Percentiles rank a stretch among this genome's conserved stretches.
Conservation (phyloP, 2,797 vertebrate species). For the Notolepis coatsorum region DNA sequence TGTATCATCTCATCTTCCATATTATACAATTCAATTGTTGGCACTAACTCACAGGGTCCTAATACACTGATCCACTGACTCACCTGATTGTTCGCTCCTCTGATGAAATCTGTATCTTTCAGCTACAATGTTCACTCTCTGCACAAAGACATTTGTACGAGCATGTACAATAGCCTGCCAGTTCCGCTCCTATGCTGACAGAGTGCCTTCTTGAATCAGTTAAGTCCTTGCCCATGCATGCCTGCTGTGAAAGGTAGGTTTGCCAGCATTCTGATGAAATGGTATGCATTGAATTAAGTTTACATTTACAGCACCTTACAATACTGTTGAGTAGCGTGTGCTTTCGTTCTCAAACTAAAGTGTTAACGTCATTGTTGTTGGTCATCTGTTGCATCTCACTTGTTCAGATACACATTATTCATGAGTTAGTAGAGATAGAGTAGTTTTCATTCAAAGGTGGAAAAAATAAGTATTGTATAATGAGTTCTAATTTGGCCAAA, state of each 20-base stretch:
- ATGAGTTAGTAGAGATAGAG: not conserved
- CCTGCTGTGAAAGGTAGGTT: conserved; percentile 15
- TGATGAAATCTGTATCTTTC: not conserved
- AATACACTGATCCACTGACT: too few species aligned
- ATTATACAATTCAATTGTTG: too few species aligned
- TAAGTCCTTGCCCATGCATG: conserved; percentile 10
- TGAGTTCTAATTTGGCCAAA: not conserved
- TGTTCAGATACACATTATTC: conserved; percentile 4
- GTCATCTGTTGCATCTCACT: conserved; percentile 19
- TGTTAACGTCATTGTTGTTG: too few species aligned
- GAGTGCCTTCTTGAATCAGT: conserved; percentile 7
- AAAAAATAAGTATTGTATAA: too few species aligned
- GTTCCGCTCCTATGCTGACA: conserved; percentile 22
- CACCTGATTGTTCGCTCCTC: not conserved
- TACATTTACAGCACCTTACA: too few species aligned
- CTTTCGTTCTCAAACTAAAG: too few species aligned
- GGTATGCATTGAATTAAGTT: too few species aligned
- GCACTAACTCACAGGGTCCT: too few species aligned
- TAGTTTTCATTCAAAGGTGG: conserved; percentile 1
- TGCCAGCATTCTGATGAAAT: conserved; percentile 16
- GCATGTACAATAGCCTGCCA: conserved; percentile 9
- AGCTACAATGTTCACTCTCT: conserved; percentile 4
- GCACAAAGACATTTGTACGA: conserved; percentile 12
- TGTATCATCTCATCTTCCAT: too few species aligned
- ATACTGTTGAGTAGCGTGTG: too few species aligned